Conservation (phyloP, 2,797 vertebrate genomes). For the Yasuhikotakia modesta region DNA sequence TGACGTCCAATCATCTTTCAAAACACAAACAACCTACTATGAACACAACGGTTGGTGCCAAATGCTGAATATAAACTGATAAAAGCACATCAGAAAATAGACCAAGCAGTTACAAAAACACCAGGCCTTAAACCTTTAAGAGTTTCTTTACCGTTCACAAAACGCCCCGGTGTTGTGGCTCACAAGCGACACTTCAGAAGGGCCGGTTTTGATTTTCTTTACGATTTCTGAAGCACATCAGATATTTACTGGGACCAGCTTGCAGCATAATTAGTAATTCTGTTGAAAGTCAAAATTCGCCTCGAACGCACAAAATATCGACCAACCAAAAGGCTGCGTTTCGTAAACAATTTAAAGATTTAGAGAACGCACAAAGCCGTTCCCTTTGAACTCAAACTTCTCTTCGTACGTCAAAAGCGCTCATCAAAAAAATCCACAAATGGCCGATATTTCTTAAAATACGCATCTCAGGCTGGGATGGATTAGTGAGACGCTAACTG, state of each 20-base stretch:
- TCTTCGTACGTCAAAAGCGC: not conserved
- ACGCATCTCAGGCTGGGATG: constrained; percentile 37
- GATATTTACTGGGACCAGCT: constrained; percentile 72
- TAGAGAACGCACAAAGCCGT: not conserved
- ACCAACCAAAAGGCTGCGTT: constrained; percentile 2
- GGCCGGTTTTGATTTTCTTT: constrained; percentile 20
- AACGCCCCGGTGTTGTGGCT: constrained; percentile 65
- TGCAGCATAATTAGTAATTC: constrained; percentile 74
- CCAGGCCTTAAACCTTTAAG: constrained; percentile 64
- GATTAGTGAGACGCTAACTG: constrained; percentile 39
- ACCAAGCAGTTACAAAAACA: constrained; percentile 22
- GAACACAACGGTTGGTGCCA: constrained; percentile 42
- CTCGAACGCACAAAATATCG: constrained; percentile 66
- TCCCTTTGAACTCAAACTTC: not conserved
- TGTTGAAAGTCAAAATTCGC: constrained; percentile 75
- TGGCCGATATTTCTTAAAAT: constrained; percentile 7
- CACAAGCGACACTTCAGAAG: not conserved
- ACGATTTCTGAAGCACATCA: constrained; percentile 65
- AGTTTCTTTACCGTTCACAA: constrained; percentile 72
- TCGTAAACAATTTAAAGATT: no score
- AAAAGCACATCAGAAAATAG: constrained; percentile 45
- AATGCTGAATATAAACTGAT: constrained; percentile 30
- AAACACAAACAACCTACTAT: constrained; percentile 12
- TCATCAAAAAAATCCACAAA: constrained; percentile 2
- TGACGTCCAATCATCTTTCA: not conserved